These are phyloP conservation scores for Timema cristinae DNA, from an alignment of 2,888 invertebrate species.

Conservation along the genomic window DNA sequence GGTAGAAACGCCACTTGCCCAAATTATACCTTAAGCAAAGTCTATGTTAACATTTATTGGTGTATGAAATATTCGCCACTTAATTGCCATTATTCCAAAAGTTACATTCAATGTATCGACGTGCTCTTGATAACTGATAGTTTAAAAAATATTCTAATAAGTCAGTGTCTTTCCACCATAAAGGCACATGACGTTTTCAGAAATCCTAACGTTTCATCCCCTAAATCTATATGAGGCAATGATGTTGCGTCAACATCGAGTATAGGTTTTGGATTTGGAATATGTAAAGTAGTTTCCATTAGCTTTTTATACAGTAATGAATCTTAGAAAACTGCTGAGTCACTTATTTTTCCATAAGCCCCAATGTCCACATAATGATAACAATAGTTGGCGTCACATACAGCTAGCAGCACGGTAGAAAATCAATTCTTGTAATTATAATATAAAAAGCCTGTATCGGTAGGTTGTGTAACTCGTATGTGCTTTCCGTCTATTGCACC, in stretches of 20 bases:
- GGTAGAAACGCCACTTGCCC: not conserved
- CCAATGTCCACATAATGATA: not conserved
- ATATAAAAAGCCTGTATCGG: not conserved
- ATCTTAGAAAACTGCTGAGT: not conserved
- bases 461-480: not conserved
- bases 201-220: not conserved
- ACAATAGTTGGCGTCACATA: conserved; percentile 3
- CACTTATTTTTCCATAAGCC: not conserved
- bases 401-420: conserved; percentile 3
- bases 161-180: not conserved
- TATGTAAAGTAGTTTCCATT: not conserved
- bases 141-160: not conserved
- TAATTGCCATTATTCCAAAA: not conserved
- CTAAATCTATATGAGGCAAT: not conserved
- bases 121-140: not conserved
- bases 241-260: not conserved
- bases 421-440: not conserved
- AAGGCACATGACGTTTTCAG: not conserved
- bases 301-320: not conserved
- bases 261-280: not conserved
- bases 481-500: not conserved
- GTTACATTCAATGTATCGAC: conserved; percentile 7
- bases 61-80: not conserved
- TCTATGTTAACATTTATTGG: not conserved
- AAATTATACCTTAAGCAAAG: not conserved